Base-by-base conservation (phyloP, 2,797 vertebrate genomes). In the Psittacula echo region DNA sequence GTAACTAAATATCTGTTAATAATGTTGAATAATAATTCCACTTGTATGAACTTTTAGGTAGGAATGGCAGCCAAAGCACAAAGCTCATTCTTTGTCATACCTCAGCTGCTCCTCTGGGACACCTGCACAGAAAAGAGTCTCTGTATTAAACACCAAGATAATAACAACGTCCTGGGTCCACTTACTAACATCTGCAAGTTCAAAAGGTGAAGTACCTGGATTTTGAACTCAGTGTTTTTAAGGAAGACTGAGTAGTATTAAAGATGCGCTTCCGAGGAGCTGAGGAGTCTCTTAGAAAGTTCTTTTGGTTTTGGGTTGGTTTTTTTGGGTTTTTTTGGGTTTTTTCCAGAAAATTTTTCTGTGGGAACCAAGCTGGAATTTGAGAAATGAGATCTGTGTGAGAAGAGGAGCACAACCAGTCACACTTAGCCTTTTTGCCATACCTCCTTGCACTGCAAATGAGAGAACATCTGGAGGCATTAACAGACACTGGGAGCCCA, bases 1-100 rank as follows among this genome's bases (percentile, higher is more conserved):
- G 95, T 98, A 97, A 97, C 90, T 79, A 87, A 97, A 96, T 97
- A 97, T 95, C 95, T 94, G 72, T 93, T 97, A 97, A 97, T 97
- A 97, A 96, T 90, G 95, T 96, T 68, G 91, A 96, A 91, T 96
- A 97, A 96, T 90, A 95, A 94, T 87, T 95, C 87, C 75, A 78
- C 50, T 89, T 93, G 72, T 61, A 74, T 92, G 70, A 87, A 42
- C 83, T 92, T 95, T 65, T 93, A 73, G 64, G 71, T 56, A 88
- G 48, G 64, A 75, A 95, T 48, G 37, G 53, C 48, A 96, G 71
- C n/a, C 37, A 66, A 87, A 42, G 6, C 23, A 90, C 84, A 95
- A 93, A 96, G 79, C 75, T 71, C 47, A 66, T 93, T 93, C 85
- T 93, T 95, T 96, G 70, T 88, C 61, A 66, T 83, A 53, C n/a